Evolutionary conservation across 2,113 vertebrate genomes (phyloP).

Genomic region (Odobenus rosmarus): DNA sequence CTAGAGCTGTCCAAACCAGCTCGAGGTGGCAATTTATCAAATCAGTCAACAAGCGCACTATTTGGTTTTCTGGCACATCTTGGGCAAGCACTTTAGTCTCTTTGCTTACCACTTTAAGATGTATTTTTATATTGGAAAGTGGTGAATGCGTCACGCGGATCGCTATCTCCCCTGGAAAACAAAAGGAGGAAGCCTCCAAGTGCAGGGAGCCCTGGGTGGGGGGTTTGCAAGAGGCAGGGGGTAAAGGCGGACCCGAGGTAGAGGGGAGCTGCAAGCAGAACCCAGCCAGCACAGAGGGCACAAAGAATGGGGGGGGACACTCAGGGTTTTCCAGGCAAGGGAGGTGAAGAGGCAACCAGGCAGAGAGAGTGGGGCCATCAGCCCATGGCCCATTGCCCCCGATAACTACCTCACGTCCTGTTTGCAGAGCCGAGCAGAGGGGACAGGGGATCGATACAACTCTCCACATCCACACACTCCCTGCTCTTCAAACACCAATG

Average conservation of each 20-base stretch:
- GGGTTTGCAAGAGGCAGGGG: not conserved
- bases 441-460: conserved; percentile 57
- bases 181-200: not conserved
- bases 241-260: not conserved
- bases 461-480: not conserved
- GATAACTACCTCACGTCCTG: conserved; percentile 25
- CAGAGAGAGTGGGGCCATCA: not conserved
- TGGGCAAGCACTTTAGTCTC: not conserved
- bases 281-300: not conserved
- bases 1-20: not conserved
- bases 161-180: not conserved
- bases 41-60: not conserved
- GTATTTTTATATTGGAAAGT: not conserved
- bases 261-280: not conserved
- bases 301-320: fast-evolving
- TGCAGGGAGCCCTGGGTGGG: not conserved
- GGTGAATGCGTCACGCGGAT: not conserved
- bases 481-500: not conserved
- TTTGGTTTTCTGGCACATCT: not conserved
- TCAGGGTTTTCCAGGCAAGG: not conserved
- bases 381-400: conserved; percentile 58
- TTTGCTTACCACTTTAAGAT: not conserved
- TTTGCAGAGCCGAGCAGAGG: conserved; percentile 50
- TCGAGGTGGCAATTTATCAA: not conserved
- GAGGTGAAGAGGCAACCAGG: not conserved